Evolutionary conservation across 2,113 vertebrate genomes (phyloP), one percentile per base, ranked within the genome.

Genomic region (Muntiacus muntjak): DNA sequence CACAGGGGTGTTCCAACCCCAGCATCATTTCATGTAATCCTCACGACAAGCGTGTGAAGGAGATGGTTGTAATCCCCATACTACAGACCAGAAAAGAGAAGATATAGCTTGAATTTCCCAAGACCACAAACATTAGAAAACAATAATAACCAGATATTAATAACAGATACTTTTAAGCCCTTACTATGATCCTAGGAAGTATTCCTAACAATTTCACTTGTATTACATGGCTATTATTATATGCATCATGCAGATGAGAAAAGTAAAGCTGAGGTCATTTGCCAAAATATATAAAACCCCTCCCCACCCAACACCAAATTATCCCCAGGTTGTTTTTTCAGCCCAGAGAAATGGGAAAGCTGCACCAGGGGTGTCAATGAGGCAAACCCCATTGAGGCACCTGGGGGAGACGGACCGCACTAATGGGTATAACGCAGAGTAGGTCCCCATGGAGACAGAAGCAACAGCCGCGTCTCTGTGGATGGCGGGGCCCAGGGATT

Each of bases 401-500:
- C 85, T 45, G 50, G 55, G 60, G 17, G 14, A 26, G 17, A 9
- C 6, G 6, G 47, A 54, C 15, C 5, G 14, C 21, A 43, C 87
- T 86, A 94, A 91, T 40, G 67, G 47, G 88, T 78, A 9, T 12
- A 82, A n/a, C 36, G 23, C 45, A 85, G 82, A 67, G 40, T 5
- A 7, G 36, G 33, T 89, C 96, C 94, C 93, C 78, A 71, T 5
- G 36, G 93, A 97, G 95, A 94, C 25, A 54, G 36, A 64, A 96
- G 92, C 85, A 2, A 1, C 78, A 87, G 64, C 87, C 11, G 50
- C 0, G 1, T 90, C 92, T 96, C 94, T 60, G n/a, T 0, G 79
- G 95, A 95, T 86, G 60, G 88, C 4, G 16, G 71, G 93, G 84
- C 79, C 94, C 90, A 74, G 89, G 97, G 79, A 96, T 94, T 97